Percentiles rank a stretch among this genome's conserved stretches.
Evolutionary conservation across 1,140 invertebrate species (phyloP).

Genomic region (Penaeus chinensis): DNA sequence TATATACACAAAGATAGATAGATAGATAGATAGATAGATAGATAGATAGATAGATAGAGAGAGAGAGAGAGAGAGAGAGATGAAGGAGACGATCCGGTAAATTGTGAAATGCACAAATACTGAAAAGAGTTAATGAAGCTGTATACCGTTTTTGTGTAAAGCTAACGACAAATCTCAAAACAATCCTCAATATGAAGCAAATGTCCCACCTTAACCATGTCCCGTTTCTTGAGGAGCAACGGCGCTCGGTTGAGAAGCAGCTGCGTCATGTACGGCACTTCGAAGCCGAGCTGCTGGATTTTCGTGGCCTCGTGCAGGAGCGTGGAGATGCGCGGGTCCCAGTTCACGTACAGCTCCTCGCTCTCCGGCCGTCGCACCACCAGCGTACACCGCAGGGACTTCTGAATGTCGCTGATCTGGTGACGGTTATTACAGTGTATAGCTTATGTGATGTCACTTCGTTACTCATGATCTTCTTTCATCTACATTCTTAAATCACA

Average conservation of each 20-base stretch:
- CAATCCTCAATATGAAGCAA: neutral
- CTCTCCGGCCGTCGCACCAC: constrained; percentile 58
- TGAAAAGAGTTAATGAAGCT: too few species aligned
- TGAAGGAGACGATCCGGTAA: too few species aligned
- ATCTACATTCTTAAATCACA: too few species aligned
- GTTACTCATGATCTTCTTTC: too few species aligned
- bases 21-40: too few species aligned
- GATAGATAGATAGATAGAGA: too few species aligned
- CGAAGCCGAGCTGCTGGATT: constrained; percentile 61
- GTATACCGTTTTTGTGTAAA: too few species aligned
- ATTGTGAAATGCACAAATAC: too few species aligned
- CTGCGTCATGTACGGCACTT: constrained; percentile 61
- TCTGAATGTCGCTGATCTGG: constrained; percentile 61
- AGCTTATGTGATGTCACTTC: too few species aligned
- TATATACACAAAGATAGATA: too few species aligned
- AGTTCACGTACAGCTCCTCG: constrained; percentile 61
- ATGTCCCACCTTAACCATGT: constrained; percentile 52
- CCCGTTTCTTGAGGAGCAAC: constrained; percentile 54
- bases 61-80: too few species aligned
- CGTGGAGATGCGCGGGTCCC: constrained; percentile 62
- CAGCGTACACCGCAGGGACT: constrained; percentile 57
- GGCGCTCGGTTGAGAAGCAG: constrained; percentile 59
- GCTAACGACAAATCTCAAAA: neutral
- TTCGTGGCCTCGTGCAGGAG: constrained; percentile 60
- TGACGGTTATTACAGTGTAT: too few species aligned